phyloP scores from a whole-genome alignment of 2,113 vertebrate genomes.

The Noturus placidus region DNA sequence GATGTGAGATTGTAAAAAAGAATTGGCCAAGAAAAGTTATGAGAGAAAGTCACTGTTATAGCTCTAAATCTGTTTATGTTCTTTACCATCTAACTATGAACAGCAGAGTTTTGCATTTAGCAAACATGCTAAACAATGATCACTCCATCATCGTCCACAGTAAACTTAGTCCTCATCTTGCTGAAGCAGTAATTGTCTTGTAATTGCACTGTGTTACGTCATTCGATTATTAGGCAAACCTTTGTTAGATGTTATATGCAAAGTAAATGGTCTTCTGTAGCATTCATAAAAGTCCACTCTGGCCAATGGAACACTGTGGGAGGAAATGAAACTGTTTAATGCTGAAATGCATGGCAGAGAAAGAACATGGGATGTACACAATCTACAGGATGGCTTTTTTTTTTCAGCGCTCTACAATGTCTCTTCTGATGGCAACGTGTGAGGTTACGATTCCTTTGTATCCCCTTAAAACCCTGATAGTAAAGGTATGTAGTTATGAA shows the following conservation, averaged over 20 bases:
- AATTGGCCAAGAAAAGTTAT: not conserved
- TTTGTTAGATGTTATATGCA: not conserved
- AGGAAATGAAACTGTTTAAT: not conserved
- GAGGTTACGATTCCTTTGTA: not conserved
- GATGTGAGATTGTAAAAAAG: not conserved
- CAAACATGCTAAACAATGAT: not conserved
- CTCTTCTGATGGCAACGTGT: not conserved
- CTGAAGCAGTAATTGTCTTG: not conserved
- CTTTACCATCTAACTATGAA: not conserved
- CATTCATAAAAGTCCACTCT: not conserved
- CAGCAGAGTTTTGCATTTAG: not conserved
- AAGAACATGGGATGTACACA: not conserved
- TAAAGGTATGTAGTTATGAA: not conserved
- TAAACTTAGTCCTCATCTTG: not conserved
- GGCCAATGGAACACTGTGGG: not conserved
- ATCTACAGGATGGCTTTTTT: not conserved
- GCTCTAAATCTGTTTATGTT: not conserved
- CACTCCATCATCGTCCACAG: not conserved
- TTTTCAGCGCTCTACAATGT: not conserved
- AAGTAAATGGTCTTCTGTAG: not conserved
- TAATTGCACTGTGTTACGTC: not conserved
- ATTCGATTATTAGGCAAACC: not conserved
- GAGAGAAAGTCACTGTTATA: not conserved
- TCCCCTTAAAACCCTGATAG: not conserved
- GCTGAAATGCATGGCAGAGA: not conserved